Percentiles rank a stretch among this genome's conserved stretches.
These are phyloP conservation scores for Prunella fulvescens DNA, from an alignment of 2,113 vertebrate genomes.

Conservation along the genomic window DNA sequence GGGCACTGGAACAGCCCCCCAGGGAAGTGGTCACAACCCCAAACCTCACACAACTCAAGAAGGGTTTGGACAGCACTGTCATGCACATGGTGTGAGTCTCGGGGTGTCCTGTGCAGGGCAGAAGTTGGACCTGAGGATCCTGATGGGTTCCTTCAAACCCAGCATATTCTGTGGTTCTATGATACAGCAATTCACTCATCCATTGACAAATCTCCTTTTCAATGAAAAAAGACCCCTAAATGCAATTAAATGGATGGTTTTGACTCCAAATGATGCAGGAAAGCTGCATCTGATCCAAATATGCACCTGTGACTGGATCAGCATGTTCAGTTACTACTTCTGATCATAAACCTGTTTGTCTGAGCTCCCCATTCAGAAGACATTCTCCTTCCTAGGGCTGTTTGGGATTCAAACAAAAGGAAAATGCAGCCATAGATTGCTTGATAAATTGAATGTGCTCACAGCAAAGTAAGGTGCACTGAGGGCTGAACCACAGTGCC, in stretches of 20 bases:
- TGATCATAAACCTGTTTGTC: background rate
- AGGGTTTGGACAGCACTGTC: background rate
- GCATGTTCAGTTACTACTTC: background rate
- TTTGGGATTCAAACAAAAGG: background rate
- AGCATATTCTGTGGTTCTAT: background rate
- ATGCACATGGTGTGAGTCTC: background rate
- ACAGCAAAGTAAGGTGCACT: background rate
- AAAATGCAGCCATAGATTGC: background rate
- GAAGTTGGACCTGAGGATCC: background rate
- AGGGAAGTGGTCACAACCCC: background rate
- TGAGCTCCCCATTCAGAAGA: background rate
- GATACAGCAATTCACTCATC: background rate
- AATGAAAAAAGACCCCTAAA: background rate
- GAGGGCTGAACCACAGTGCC: background rate
- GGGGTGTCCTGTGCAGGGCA: background rate
- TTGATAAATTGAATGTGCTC: background rate
- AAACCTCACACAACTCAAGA: background rate
- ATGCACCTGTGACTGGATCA: background rate
- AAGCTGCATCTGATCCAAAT: background rate
- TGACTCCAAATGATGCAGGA: background rate
- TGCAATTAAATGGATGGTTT: background rate
- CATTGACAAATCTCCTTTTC: background rate
- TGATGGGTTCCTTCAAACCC: background rate
- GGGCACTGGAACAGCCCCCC: background rate
- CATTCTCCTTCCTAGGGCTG: background rate